Evolutionary conservation across 2,888 invertebrate genomes (phyloP), one percentile per base, ranked within the genome.

Genomic region (Chrysodeixis includens): DNA sequence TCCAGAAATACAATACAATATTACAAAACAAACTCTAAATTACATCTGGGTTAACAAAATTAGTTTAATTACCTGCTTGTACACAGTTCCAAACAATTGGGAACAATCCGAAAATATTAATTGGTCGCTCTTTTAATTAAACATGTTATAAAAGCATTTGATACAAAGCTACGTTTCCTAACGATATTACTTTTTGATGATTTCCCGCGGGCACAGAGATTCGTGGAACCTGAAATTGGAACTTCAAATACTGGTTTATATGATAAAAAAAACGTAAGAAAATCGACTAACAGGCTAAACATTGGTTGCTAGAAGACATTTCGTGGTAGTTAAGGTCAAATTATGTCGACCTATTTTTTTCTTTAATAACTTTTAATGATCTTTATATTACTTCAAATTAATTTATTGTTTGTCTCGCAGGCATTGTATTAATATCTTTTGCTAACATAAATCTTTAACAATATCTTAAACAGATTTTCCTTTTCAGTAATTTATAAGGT

Each of bases 291-390:
- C 44, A 22, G 44, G 52, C 62, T n/a, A n/a, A n/a, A n/a, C n/a
- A n/a, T n/a, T n/a, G n/a, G n/a, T n/a, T 61, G 53, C 62, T 61
- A 69, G 62, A 57, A 56, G 59, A 71, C 69, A 65, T 69, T 79
- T 62, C 58, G 60, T 56, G 62, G 68, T 55, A 20, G 18, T 20
- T 20, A 49, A 49, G 18, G 46, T 40, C 40, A n/a, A 7, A n/a
- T 40, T 40, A n/a, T n/a, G n/a, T n/a, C n/a, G n/a, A n/a, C n/a
- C n/a, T 40, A n/a, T 40, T 35, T 35, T 40, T n/a, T n/a, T n/a
- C n/a, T 5, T 40, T 0, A 12, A 35, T 14, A 40, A 40, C n/a
- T 40, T 40, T 40, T 40, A 40, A 40, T 40, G 40, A n/a, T n/a
- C n/a, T 35, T 12, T 10, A 35, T 1, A 10, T 2, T 7, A 7